Conservation (phyloP, 2,888 invertebrate species). For the Oscheius sp. region DNA sequence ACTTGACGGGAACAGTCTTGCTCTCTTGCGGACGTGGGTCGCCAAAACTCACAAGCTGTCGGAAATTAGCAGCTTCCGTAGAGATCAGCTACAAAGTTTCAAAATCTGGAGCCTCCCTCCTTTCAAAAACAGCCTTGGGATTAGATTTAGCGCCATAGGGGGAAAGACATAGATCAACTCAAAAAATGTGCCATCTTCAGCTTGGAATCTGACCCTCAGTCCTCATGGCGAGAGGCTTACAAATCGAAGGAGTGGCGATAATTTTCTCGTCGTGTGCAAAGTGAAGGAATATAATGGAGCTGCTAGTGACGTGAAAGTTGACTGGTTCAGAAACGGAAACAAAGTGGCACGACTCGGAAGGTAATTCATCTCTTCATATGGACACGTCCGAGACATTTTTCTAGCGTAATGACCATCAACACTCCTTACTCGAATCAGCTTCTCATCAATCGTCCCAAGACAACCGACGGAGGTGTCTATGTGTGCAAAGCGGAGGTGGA, state of each 20-base stretch:
- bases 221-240: slow-evolving; percentile 52
- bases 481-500: slow-evolving; percentile 50
- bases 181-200: slow-evolving; percentile 40
- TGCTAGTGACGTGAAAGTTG: slow-evolving; percentile 57
- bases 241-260: slow-evolving; percentile 54
- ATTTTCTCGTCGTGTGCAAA: slow-evolving; percentile 57
- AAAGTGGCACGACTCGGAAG: slow-evolving; percentile 53
- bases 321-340: slow-evolving; percentile 52
- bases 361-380: slow-evolving; percentile 26
- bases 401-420: slow-evolving; percentile 59
- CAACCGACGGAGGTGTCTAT: slow-evolving; percentile 53
- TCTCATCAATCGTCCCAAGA: slow-evolving; percentile 56
- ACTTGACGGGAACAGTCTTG: slow-evolving; percentile 40
- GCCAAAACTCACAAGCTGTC: slow-evolving; percentile 36
- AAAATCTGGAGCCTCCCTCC: not conserved
- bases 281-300: slow-evolving; percentile 57
- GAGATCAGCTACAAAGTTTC: slow-evolving; percentile 15
- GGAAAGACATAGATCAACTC: too few relatives aligned
- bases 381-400: slow-evolving; percentile 10
- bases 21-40: slow-evolving; percentile 21
- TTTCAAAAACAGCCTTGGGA: not conserved
- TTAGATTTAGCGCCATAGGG: not conserved
- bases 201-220: slow-evolving; percentile 49
- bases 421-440: slow-evolving; percentile 55
- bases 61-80: slow-evolving; percentile 35